Percentiles rank a stretch among this genome's conserved stretches.
These are phyloP conservation scores for Exocentrus adspersus DNA, from an alignment of 2,888 invertebrate genomes.

Conservation along the genomic window DNA sequence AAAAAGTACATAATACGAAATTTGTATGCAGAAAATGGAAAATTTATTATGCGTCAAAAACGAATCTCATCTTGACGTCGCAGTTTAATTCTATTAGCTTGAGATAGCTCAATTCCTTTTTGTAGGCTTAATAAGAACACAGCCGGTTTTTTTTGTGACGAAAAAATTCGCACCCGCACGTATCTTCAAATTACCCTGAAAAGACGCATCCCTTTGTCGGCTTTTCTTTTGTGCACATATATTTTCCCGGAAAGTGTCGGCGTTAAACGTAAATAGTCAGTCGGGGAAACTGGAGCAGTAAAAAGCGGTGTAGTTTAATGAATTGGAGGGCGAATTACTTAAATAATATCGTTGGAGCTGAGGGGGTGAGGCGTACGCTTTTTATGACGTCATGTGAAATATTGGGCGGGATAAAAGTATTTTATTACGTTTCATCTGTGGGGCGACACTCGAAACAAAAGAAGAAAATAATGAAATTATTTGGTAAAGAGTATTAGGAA, in stretches of 20 bases:
- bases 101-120: conserved; percentile 5
- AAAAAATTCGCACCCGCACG: neutral
- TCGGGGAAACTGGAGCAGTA: too few relatives aligned
- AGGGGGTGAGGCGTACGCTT: neutral
- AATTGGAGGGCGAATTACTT: neutral
- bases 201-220: neutral
- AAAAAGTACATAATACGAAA: neutral
- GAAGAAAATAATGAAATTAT: too few relatives aligned
- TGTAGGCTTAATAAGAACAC: neutral
- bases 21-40: too few relatives aligned
- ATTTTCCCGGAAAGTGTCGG: neutral
- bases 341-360: neutral
- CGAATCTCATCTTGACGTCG: neutral
- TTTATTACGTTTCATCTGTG: neutral
- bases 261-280: neutral
- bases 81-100: conserved; percentile 1
- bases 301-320: neutral
- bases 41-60: neutral
- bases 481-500: too few relatives aligned
- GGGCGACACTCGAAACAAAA: too few relatives aligned
- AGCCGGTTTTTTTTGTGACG: neutral
- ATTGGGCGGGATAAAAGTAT: neutral
- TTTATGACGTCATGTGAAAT: neutral
- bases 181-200: neutral
- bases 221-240: neutral